Conservation (phyloP, 2,888 invertebrate genomes). For the Anagyrus pseudococci region DNA sequence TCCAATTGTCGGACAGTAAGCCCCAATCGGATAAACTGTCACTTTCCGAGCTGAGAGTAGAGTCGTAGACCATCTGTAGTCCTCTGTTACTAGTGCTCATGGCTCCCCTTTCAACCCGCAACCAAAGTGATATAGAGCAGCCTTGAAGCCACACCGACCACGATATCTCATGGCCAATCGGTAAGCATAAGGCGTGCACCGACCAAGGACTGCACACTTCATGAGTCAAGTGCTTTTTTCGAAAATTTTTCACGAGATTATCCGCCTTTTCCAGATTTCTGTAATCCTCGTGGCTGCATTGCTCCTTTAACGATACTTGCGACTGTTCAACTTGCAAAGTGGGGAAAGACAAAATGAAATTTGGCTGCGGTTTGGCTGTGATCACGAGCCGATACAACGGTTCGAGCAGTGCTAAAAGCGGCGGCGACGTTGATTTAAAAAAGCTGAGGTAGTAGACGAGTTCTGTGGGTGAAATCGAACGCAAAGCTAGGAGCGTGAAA, state of each 20-base stretch:
- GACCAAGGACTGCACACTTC: constrained; percentile 60
- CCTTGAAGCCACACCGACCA: constrained; percentile 72
- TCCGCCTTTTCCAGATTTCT: constrained; percentile 55
- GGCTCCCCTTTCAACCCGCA: constrained; percentile 61
- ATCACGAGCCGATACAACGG: constrained; percentile 64
- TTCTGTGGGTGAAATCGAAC: constrained; percentile 65
- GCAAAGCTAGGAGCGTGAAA: constrained; percentile 65
- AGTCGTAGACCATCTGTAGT: constrained; percentile 37
- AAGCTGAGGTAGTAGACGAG: constrained; percentile 68
- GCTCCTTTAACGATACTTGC: neutral
- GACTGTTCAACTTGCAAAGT: neutral
- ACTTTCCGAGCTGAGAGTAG: constrained; percentile 51
- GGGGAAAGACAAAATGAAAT: constrained; percentile 67
- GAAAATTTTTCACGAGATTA: constrained; percentile 56
- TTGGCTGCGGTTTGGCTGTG: constrained; percentile 65
- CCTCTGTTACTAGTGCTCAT: constrained; percentile 41
- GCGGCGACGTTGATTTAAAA: constrained; percentile 66
- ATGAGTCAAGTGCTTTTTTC: constrained; percentile 53
- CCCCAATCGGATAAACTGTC: constrained; percentile 60
- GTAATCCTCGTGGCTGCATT: constrained; percentile 40
- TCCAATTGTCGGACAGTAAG: constrained; percentile 58
- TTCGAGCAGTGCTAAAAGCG: constrained; percentile 66
- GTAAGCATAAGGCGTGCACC: constrained; percentile 56
- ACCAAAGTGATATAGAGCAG: constrained; percentile 68
- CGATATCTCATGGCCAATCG: constrained; percentile 54